Evolutionary conservation across 2,888 invertebrate species (phyloP).

Genomic region (Hololepta plana): DNA sequence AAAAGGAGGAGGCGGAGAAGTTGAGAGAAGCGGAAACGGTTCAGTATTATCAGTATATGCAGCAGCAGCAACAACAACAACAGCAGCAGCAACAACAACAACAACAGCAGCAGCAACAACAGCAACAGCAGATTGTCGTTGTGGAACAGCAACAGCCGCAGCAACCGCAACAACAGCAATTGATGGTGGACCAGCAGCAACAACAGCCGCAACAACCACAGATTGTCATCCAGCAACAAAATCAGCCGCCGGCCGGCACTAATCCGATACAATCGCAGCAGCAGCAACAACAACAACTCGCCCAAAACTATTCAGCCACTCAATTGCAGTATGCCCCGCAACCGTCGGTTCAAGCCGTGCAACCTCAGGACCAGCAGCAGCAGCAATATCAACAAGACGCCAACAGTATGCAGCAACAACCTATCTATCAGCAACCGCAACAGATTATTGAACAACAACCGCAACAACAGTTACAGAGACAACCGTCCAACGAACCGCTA

Average conservation of each 20-base stretch:
- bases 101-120: constrained; percentile 25
- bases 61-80: constrained; percentile 31
- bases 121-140: constrained; percentile 29
- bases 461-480: constrained; percentile 20
- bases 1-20: constrained; percentile 30
- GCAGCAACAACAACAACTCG: constrained; percentile 24
- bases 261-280: constrained; percentile 36
- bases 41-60: constrained; percentile 36
- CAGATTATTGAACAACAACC: constrained; percentile 20
- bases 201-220: constrained; percentile 13
- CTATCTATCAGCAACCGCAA: constrained; percentile 12
- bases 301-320: no score
- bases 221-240: constrained; percentile 22
- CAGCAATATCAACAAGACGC: constrained; percentile 12
- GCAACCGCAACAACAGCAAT: constrained; percentile 10
- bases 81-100: constrained; percentile 21
- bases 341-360: constrained; percentile 12
- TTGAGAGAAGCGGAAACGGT: constrained; percentile 33
- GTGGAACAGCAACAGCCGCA: constrained; percentile 31
- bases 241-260: constrained; percentile 30
- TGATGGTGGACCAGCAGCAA: constrained; percentile 20
- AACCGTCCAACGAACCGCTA: constrained; percentile 9
- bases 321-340: constrained; percentile 5
- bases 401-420: constrained; percentile 10
- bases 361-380: constrained; percentile 11